These are phyloP conservation scores for Quadroppia sp. DNA, from an alignment of 2,888 invertebrate species.

Conservation along the genomic window DNA sequence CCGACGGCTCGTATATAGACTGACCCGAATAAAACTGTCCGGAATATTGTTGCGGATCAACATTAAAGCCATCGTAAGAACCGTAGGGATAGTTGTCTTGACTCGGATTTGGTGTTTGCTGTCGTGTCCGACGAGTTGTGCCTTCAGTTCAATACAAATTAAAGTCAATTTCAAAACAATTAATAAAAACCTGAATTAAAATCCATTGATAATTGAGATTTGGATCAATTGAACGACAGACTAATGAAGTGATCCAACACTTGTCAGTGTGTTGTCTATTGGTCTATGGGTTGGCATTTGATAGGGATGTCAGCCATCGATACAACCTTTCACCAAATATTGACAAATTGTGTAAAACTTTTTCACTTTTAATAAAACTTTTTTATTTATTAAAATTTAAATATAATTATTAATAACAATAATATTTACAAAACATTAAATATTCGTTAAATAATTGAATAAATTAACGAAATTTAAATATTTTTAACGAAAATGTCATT, in stretches of 20 bases:
- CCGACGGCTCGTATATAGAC: background rate
- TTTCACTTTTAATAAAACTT: too few species aligned
- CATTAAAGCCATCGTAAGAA: conserved; percentile 8
- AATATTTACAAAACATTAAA: too few species aligned
- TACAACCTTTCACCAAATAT: background rate
- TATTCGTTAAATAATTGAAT: too few species aligned
- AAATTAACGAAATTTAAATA: too few species aligned
- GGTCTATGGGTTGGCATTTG: too few species aligned
- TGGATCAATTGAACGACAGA: background rate
- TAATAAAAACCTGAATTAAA: conserved; percentile 2
- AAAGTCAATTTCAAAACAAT: background rate
- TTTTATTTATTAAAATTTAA: too few species aligned
- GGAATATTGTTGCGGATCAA: background rate
- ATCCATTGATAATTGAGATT: background rate
- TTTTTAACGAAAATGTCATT: too few species aligned
- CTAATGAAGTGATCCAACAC: too few species aligned
- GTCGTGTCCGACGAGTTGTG: conserved; percentile 13
- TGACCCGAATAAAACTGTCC: background rate
- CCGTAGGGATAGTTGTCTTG: conserved; percentile 19
- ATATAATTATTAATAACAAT: too few species aligned
- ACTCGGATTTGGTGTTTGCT: background rate
- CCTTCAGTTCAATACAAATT: background rate
- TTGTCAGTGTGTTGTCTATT: too few species aligned
- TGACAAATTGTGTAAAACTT: too few species aligned
- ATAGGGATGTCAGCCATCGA: too few species aligned